phyloP scores from a whole-genome alignment of 92 coral and sea anemone species.

The Zoanthus gigantus region DNA sequence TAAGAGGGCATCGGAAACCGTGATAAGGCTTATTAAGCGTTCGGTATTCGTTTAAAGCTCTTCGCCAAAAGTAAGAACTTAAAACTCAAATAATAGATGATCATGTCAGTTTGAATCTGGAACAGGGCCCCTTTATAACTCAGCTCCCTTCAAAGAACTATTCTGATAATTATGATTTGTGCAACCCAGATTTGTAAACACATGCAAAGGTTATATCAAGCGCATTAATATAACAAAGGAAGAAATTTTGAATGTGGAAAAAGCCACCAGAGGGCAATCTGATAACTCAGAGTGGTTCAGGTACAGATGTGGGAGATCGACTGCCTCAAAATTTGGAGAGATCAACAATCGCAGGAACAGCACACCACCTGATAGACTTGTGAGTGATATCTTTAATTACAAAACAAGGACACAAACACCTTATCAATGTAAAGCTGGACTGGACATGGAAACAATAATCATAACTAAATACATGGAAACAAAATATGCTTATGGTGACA shows the following conservation, averaged over 20 bases:
- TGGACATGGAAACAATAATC: not conserved
- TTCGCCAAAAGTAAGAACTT: no score
- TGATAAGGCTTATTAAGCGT: no score
- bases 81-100: not conserved
- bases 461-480: not conserved
- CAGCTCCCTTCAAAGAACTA: not conserved
- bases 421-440: not conserved
- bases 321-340: constrained; percentile 72
- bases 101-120: constrained; percentile 26
- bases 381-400: constrained; percentile 55
- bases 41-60: no score
- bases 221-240: constrained; percentile 4
- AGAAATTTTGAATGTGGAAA: constrained; percentile 32
- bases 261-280: constrained; percentile 50
- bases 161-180: constrained; percentile 51
- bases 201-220: constrained; percentile 30
- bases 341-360: constrained; percentile 58
- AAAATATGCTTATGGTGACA: not conserved
- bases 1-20: no score
- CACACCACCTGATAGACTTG: constrained; percentile 59
- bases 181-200: constrained; percentile 16
- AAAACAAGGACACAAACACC: not conserved
- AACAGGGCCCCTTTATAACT: not conserved
- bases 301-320: constrained; percentile 57
- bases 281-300: constrained; percentile 51